A percentile compares a stretch with the other conserved stretches of the same genome.
Evolutionary conservation across 1,140 invertebrate genomes (phyloP).

Genomic region (Ceratosolen solmsi): DNA sequence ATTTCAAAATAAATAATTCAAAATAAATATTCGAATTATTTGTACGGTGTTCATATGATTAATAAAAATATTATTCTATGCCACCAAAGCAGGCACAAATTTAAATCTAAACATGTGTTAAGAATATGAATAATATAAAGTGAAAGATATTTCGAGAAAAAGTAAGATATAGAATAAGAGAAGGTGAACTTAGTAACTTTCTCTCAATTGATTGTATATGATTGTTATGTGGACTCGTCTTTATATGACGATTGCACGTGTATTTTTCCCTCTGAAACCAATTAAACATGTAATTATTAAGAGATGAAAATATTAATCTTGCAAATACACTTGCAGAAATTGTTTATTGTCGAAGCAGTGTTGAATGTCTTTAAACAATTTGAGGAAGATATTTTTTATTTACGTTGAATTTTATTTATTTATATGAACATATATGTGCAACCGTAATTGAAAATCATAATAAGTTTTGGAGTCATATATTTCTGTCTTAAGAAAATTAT

Average conservation of each 20-base stretch:
- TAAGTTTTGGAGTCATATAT: no score
- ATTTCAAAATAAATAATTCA: not conserved
- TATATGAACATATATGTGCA: not conserved
- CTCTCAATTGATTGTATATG: conserved; percentile 25
- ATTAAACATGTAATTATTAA: conserved; percentile 22
- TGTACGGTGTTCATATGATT: conserved; percentile 5
- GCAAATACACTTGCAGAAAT: conserved; percentile 33
- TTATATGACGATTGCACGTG: not conserved
- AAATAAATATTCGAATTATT: conserved; percentile 32
- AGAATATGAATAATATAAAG: not conserved
- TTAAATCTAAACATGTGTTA: not conserved
- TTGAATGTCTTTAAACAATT: conserved; percentile 37
- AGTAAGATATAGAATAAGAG: not conserved
- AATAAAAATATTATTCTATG: not conserved
- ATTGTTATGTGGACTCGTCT: conserved; percentile 34
- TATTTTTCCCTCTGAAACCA: conserved; percentile 30
- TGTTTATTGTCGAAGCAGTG: conserved; percentile 16
- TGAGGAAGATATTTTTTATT: conserved; percentile 9
- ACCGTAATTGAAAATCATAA: no score
- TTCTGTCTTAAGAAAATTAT: no score
- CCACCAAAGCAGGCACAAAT: not conserved
- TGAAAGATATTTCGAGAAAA: not conserved
- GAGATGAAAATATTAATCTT: conserved; percentile 24
- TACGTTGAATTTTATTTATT: conserved; percentile 13
- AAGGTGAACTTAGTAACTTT: not conserved